Conservation (phyloP, 2,797 vertebrate genomes). For the Chiloscyllium punctatum region DNA sequence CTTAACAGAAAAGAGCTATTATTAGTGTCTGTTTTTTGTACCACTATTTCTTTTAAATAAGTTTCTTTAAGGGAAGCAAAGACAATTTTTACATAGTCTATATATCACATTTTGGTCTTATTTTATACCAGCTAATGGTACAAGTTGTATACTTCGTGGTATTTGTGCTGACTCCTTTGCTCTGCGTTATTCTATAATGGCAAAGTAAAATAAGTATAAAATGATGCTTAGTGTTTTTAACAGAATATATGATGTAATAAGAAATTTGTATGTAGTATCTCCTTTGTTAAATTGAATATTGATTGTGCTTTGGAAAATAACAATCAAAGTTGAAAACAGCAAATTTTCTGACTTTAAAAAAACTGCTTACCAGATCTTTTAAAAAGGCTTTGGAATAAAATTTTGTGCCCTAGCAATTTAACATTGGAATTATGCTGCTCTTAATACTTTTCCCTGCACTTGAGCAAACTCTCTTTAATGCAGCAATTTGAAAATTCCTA, state of each 20-base stretch:
- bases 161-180: background rate
- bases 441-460: slow-evolving; percentile 8
- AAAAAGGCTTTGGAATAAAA: background rate
- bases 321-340: background rate
- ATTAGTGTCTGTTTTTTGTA: background rate
- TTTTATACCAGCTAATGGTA: background rate
- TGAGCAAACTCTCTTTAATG: background rate
- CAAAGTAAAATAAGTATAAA: slow-evolving; percentile 2
- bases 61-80: background rate
- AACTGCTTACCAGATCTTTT: background rate
- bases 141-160: background rate
- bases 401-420: background rate
- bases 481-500: background rate
- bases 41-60: background rate
- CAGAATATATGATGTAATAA: background rate
- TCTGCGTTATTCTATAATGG: background rate
- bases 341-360: background rate
- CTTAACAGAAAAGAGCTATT: background rate
- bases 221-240: background rate
- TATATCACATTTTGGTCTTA: background rate
- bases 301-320: background rate
- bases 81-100: background rate
- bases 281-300: background rate
- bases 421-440: background rate
- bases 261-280: background rate